Evolutionary conservation across 2,797 vertebrate species (phyloP).

Genomic region (Chiloscyllium punctatum): DNA sequence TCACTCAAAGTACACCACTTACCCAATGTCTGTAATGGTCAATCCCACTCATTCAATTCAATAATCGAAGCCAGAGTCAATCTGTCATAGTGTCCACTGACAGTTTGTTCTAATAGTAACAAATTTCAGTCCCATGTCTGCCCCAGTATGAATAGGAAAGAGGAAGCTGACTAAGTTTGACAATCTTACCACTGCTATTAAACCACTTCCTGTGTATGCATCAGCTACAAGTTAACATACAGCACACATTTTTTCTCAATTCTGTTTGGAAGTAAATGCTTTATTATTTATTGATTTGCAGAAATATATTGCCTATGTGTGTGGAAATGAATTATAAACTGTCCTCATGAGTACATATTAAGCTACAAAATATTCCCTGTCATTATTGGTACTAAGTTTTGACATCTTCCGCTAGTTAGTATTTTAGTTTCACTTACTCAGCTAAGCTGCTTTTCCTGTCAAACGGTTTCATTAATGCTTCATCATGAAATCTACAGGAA

Average conservation of each 20-base stretch:
- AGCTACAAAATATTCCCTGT: background rate
- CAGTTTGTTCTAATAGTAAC: background rate
- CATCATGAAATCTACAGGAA: background rate
- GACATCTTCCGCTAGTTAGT: background rate
- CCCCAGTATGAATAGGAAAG: background rate
- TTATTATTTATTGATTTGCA: background rate
- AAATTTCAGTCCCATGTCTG: background rate
- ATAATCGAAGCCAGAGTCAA: background rate
- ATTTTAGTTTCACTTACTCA: background rate
- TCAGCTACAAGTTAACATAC: background rate
- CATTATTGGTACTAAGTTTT: background rate
- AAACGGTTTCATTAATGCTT: background rate
- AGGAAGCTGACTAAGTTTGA: background rate
- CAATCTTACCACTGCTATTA: background rate
- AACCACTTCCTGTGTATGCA: conserved; percentile 6
- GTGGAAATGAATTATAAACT: background rate
- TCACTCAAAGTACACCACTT: background rate
- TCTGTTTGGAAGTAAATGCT: background rate
- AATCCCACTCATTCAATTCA: background rate
- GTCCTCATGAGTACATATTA: background rate
- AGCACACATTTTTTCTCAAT: background rate
- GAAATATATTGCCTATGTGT: background rate
- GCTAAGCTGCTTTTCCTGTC: background rate
- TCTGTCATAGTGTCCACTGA: background rate
- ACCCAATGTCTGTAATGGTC: background rate